Evolutionary conservation across 2,113 vertebrate species (phyloP).

Genomic region (Ondatra zibethicus): DNA sequence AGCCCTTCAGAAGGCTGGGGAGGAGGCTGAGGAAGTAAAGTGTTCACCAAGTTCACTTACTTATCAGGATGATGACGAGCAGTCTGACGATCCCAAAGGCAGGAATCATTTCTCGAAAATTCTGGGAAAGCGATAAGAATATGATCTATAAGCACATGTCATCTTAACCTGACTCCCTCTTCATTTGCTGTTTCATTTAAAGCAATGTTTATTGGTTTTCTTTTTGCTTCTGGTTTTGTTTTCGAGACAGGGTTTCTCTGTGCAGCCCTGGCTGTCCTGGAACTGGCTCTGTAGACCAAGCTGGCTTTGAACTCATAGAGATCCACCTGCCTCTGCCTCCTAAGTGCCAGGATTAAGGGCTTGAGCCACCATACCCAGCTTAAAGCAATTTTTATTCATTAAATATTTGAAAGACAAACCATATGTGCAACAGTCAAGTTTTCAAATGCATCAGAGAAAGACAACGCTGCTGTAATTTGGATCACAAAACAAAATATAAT

Average conservation of each 20-base stretch:
- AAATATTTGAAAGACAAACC: slow-evolving; percentile 48
- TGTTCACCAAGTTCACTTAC: slow-evolving; percentile 82
- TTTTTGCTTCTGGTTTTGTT: neutral
- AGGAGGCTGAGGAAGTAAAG: neutral
- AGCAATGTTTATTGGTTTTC: neutral
- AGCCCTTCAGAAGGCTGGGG: neutral
- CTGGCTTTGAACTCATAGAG: neutral
- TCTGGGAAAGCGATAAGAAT: slow-evolving; percentile 84
- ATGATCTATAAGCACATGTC: slow-evolving; percentile 12
- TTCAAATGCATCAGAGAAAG: slow-evolving; percentile 42
- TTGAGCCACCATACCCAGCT: neutral
- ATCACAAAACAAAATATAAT: slow-evolving; percentile 35
- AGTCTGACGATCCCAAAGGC: slow-evolving; percentile 91
- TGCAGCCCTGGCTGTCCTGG: neutral
- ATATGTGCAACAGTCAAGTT: neutral
- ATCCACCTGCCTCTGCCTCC: neutral
- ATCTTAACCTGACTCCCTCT: neutral
- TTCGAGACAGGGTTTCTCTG: neutral
- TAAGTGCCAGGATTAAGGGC: neutral
- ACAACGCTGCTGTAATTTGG: neutral
- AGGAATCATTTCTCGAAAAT: slow-evolving; percentile 94
- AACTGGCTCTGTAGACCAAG: neutral
- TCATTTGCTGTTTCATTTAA: slow-evolving; percentile 26
- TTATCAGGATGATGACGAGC: slow-evolving; percentile 86
- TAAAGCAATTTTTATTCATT: neutral